These are phyloP conservation scores for Amblyteles armatorius DNA, from an alignment of 2,888 invertebrate species.

Conservation along the genomic window DNA sequence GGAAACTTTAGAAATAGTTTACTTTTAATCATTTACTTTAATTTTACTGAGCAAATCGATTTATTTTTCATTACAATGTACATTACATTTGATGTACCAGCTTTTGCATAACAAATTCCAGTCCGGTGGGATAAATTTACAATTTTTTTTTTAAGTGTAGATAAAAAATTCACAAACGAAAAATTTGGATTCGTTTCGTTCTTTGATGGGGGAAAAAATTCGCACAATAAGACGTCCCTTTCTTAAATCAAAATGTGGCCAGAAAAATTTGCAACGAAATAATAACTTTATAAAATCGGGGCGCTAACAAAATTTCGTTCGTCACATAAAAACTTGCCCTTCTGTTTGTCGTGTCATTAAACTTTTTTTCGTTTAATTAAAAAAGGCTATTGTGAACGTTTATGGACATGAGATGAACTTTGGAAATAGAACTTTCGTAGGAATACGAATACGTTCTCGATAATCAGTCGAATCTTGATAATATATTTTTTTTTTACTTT, in stretches of 20 bases:
- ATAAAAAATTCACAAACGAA: background rate
- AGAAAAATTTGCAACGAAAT: background rate
- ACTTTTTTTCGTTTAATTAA: constrained; percentile 29
- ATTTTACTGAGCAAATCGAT: too few relatives aligned
- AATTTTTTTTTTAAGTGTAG: too few relatives aligned
- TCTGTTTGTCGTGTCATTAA: background rate
- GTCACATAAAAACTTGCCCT: too few relatives aligned
- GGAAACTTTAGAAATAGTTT: too few relatives aligned
- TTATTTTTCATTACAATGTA: too few relatives aligned
- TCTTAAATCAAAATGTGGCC: background rate
- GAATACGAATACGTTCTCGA: constrained; percentile 43
- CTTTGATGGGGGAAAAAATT: background rate
- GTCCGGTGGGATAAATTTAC: too few relatives aligned
- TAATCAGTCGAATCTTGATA: constrained; percentile 44
- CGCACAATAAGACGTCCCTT: background rate
- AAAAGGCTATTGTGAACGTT: background rate
- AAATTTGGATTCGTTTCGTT: background rate
- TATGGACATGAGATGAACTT: background rate
- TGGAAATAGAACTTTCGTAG: constrained; percentile 31
- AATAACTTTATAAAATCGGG: background rate
- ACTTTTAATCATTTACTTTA: too few relatives aligned
- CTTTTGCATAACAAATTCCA: too few relatives aligned
- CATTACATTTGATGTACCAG: too few relatives aligned
- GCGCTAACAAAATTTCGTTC: too few relatives aligned
- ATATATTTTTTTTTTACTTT: constrained; percentile 39